Evolutionary conservation across 1,140 invertebrate genomes (phyloP).

Genomic region (Micrasema longulum): DNA sequence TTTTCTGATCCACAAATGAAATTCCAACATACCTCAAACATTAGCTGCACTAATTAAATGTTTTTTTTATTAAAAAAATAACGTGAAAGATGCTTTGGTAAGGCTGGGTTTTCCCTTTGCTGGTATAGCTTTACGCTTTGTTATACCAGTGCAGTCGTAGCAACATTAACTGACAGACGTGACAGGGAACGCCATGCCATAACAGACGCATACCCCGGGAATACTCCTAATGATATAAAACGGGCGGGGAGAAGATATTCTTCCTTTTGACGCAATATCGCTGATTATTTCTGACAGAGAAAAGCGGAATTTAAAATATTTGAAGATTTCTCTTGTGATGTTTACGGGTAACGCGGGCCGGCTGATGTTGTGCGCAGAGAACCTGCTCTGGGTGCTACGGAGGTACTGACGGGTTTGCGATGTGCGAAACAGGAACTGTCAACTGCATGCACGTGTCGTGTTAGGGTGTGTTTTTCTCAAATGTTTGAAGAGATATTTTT

Average conservation of each 20-base stretch:
- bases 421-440: no score
- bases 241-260: conserved; percentile 26
- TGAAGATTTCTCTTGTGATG: conserved; percentile 48
- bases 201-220: conserved; percentile 26
- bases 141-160: not conserved
- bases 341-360: conserved; percentile 10
- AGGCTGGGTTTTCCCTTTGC: no score
- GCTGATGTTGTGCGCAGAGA: no score
- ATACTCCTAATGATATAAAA: conserved; percentile 36
- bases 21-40: no score
- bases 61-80: not conserved
- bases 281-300: conserved; percentile 53
- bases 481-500: no score
- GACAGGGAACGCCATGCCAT: conserved; percentile 6
- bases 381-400: no score
- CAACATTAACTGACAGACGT: conserved; percentile 19
- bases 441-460: no score
- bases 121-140: no score
- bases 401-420: no score
- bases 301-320: conserved; percentile 44
- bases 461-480: no score
- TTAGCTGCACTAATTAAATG: no score
- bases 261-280: conserved; percentile 46
- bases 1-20: no score
- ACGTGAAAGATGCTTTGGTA: not conserved